Evolutionary conservation across 2,113 vertebrate species (phyloP).

Genomic region (rat (Rattus norvegicus)): GRCr8 NC_086020.1:113717001-113717500

Average conservation of each 20-base stretch:
- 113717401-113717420: neutral
- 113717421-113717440: no score
- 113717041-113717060: neutral
- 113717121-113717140: neutral
- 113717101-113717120: neutral
- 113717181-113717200: neutral
- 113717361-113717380: neutral
- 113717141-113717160: neutral
- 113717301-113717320: slow-evolving; percentile 4
- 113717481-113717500: neutral
- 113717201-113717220: neutral
- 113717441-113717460: neutral
- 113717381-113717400: neutral
- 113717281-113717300: neutral
- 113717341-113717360: neutral
- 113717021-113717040: neutral
- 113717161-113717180: neutral
- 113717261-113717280: neutral
- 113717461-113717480: neutral
- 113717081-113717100: neutral
- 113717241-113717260: neutral
- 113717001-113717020: neutral
- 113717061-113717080: neutral
- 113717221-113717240: neutral
- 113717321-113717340: neutral